phyloP scores from a whole-genome alignment of 2,888 invertebrate genomes.

The Hoplodrina ambigua region DNA sequence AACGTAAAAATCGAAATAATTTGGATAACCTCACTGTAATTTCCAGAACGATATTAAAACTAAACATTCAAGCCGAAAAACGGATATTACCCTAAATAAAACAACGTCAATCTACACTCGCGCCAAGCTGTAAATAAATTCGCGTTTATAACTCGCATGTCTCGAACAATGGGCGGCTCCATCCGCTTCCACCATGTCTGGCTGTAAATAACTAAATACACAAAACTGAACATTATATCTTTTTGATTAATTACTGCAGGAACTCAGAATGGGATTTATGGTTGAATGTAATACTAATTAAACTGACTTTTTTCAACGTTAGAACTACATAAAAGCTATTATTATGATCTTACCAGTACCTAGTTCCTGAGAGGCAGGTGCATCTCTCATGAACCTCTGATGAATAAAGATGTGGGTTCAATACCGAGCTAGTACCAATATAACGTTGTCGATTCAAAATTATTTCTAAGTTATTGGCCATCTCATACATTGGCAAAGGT shows the following conservation, averaged over 20 bases:
- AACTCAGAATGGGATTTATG: conserved; percentile 16
- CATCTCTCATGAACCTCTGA: too few relatives aligned
- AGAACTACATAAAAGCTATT: background rate
- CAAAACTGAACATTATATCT: conserved; percentile 28
- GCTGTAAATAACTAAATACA: conserved; percentile 36
- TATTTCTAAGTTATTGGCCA: too few relatives aligned
- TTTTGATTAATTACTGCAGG: conserved; percentile 43
- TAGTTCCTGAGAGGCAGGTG: too few relatives aligned
- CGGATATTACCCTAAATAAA: conserved; percentile 22
- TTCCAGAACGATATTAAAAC: background rate
- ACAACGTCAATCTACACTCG: conserved; percentile 25
- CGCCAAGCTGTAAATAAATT: conserved; percentile 45
- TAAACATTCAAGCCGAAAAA: background rate
- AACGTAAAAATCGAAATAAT: background rate
- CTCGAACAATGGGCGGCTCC: conserved; percentile 29
- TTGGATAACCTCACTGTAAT: background rate
- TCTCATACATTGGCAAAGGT: too few relatives aligned
- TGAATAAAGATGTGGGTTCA: too few relatives aligned
- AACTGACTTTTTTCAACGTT: background rate
- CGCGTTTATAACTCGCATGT: conserved; percentile 24
- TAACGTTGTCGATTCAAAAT: too few relatives aligned
- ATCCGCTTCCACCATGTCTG: conserved; percentile 24
- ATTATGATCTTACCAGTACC: too few relatives aligned
- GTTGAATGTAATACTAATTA: background rate
- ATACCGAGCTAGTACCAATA: too few relatives aligned